Evolutionary conservation across 2,113 vertebrate genomes (phyloP).

Genomic region (Labeo catla): DNA sequence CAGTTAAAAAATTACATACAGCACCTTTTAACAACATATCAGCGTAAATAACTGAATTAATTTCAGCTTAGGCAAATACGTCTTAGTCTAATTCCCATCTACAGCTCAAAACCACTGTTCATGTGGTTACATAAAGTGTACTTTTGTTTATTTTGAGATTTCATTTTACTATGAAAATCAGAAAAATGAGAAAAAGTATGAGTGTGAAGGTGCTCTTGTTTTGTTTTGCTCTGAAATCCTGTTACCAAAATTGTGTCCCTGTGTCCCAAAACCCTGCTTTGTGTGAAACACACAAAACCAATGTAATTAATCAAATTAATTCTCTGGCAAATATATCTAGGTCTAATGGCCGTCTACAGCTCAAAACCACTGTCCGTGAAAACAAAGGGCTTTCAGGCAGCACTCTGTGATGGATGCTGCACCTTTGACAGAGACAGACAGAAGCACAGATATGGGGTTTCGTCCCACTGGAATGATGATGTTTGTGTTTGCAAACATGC

Average conservation of each 20-base stretch:
- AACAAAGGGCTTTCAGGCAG: neutral
- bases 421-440: neutral
- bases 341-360: neutral
- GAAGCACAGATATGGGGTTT: neutral
- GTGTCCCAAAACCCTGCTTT: neutral
- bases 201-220: neutral
- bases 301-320: neutral
- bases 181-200: neutral
- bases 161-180: neutral
- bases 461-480: conserved; percentile 43
- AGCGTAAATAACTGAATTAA: neutral
- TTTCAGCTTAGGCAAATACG: neutral
- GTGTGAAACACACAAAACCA: neutral
- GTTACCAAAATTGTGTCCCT: neutral
- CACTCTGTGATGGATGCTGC: neutral
- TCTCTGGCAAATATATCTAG: neutral
- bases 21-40: neutral
- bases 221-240: neutral
- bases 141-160: neutral
- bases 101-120: neutral
- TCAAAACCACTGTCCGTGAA: neutral
- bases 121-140: neutral
- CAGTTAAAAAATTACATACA: too few species aligned
- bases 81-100: neutral
- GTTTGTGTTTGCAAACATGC: conserved; percentile 62